These are phyloP conservation scores for Megaceryle torquata DNA, from an alignment of 2,113 vertebrate species.

Conservation along the genomic window DNA sequence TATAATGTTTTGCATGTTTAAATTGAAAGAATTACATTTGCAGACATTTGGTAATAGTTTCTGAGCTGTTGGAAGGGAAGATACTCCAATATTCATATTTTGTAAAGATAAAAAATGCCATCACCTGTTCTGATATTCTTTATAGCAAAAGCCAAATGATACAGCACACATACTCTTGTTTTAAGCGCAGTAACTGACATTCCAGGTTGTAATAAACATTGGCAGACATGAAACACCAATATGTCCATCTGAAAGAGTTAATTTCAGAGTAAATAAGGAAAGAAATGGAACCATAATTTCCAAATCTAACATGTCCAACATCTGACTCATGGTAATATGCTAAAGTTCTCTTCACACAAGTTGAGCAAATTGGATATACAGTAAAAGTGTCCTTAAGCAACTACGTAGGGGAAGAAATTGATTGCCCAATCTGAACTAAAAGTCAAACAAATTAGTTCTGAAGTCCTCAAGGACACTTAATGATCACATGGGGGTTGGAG, in stretches of 20 bases:
- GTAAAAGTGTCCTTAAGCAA: conserved; percentile 21
- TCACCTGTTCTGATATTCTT: neutral
- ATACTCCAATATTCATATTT: neutral
- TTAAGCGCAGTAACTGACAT: neutral
- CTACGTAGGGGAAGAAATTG: conserved; percentile 38
- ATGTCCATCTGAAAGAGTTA: neutral
- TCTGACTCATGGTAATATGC: neutral
- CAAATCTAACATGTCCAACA: neutral
- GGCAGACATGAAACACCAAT: neutral
- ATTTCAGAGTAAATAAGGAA: neutral
- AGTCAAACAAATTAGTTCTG: conserved; percentile 61
- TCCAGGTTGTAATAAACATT: neutral
- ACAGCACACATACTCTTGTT: neutral
- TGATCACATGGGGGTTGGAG: neutral
- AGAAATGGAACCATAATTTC: neutral
- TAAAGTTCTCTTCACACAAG: conserved; percentile 17
- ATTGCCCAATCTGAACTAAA: conserved; percentile 61
- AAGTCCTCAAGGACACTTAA: conserved; percentile 27
- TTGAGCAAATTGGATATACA: conserved; percentile 41
- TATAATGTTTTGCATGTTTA: neutral
- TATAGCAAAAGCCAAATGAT: neutral
- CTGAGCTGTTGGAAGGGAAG: neutral
- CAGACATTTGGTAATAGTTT: neutral
- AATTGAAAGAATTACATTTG: neutral
- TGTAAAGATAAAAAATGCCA: neutral